A percentile compares a stretch with the other conserved stretches of the same genome.
Evolutionary conservation across 2,888 invertebrate species (phyloP).

Genomic region (Rhingia campestris): DNA sequence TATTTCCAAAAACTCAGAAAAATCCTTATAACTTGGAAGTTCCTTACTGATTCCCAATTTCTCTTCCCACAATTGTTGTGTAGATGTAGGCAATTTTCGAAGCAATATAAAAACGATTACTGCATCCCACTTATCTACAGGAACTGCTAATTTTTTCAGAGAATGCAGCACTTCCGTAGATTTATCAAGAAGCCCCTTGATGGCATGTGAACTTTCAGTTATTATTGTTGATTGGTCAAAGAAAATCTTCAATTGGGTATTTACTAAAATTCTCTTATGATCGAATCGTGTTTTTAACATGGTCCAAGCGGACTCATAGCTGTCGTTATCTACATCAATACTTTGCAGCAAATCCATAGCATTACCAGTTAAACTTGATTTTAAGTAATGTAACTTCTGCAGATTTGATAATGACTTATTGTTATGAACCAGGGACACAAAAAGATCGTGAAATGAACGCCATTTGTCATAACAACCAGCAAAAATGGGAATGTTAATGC

Average conservation of each 20-base stretch:
- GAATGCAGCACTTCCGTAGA: conserved; percentile 12
- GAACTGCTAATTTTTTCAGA: not conserved
- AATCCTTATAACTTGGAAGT: conserved; percentile 3
- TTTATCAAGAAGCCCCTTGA: conserved; percentile 12
- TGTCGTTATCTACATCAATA: conserved; percentile 17
- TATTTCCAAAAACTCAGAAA: conserved; percentile 21
- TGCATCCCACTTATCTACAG: conserved; percentile 6
- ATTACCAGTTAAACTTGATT: conserved; percentile 10
- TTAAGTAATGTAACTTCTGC: conserved; percentile 1
- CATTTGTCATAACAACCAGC: conserved; percentile 15
- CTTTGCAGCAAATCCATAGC: not conserved
- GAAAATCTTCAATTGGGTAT: conserved; percentile 14
- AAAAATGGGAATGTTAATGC: conserved; percentile 15
- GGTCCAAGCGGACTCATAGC: conserved; percentile 24
- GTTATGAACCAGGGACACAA: conserved; percentile 9
- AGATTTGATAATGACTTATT: conserved; percentile 7
- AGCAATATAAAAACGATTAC: conserved; percentile 10
- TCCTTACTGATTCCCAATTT: conserved; percentile 16
- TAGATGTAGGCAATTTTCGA: not conserved
- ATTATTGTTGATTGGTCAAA: conserved; percentile 14
- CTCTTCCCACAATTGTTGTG: conserved; percentile 40
- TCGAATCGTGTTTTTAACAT: conserved; percentile 26
- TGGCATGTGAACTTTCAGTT: conserved; percentile 1
- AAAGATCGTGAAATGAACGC: conserved; percentile 18
- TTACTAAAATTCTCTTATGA: conserved; percentile 33